phyloP scores from a whole-genome alignment of 64 coral and sea anemone genomes.

The Acropora yongei region DNA sequence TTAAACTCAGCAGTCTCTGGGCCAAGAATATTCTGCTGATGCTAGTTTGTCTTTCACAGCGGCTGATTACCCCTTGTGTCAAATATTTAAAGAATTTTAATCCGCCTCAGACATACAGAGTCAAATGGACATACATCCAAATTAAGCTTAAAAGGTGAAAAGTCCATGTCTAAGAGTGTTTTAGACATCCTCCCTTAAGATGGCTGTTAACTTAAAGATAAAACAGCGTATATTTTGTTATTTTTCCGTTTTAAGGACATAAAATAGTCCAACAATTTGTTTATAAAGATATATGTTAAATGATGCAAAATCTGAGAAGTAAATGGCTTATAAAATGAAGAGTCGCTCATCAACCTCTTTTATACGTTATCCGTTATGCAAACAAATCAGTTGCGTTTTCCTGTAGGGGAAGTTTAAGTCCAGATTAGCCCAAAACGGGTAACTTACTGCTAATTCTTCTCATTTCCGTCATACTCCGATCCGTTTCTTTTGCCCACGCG shows the following conservation, averaged over 20 bases:
- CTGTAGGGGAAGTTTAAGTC: neutral
- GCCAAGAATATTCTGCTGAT: neutral
- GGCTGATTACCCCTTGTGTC: neutral
- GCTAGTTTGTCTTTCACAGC: neutral
- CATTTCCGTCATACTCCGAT: neutral
- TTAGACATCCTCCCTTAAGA: neutral
- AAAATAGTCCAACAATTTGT: too few relatives aligned
- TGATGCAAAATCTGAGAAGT: too few relatives aligned
- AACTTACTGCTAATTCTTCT: slow-evolving; percentile 37
- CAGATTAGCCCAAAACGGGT: neutral
- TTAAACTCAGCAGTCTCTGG: too few relatives aligned
- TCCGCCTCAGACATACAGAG: neutral
- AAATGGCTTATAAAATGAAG: too few relatives aligned
- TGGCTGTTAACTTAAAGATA: neutral
- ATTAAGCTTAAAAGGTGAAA: neutral
- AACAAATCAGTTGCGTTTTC: slow-evolving; percentile 30
- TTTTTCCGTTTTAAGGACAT: too few relatives aligned
- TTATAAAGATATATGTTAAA: too few relatives aligned
- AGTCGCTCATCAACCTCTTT: neutral
- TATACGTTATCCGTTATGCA: neutral
- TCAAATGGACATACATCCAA: neutral
- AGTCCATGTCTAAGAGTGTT: neutral
- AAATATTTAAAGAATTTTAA: neutral
- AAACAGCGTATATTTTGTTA: neutral
- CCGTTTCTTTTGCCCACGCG: neutral